Evolutionary conservation across 2,888 invertebrate genomes (phyloP), one percentile per base, ranked within the genome.

Genomic region (Cyclophora albipunctata): DNA sequence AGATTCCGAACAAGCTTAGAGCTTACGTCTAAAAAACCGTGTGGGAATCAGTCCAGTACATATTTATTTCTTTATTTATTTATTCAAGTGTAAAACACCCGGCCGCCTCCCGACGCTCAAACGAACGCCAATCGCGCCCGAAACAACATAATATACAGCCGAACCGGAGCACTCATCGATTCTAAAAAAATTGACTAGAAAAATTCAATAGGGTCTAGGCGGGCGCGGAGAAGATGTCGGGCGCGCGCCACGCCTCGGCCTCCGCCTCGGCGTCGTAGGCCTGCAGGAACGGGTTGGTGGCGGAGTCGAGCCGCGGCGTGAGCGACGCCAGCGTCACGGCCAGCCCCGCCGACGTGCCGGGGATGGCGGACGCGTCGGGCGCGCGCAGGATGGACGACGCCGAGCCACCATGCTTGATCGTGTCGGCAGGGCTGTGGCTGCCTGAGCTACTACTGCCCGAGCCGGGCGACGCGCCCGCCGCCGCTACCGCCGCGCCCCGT

Each of bases 371-470:
- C 42, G 68, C 60, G 59, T 86, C 84, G 40, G 89, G 89, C 67
- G 86, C 82, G 35, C 85, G 76, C 64, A 84, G 68, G 50, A 87
- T 84, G 34, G 88, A 89, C 48, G 84, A 84, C 53, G 87, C 85
- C 49, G 89, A 89, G 60, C 88, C 85, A 57, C 84, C 86, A 79
- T 92, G 92, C 75, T 93, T 93, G 78, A 93, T 91, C 59, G 93
- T 92, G 71, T 93, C 94, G 66, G 94, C 94, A 66, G 94, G 95
- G 71, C 93, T 93, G 76, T 93, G 94, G 66, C 93, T 93, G 75
- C 94, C 94, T 73, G 94, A 94, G 89, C 94, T 93, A 90, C 92
- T 95, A 92, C 94, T 95, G 92, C 95, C 94, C 78, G 95, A 95
- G 90, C 94, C 95, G 91, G 95, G 95, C 73, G 94, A 93, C 83